These are phyloP conservation scores for Cyclina sinensis DNA, from an alignment of 1,140 invertebrate species.

Conservation along the genomic window DNA sequence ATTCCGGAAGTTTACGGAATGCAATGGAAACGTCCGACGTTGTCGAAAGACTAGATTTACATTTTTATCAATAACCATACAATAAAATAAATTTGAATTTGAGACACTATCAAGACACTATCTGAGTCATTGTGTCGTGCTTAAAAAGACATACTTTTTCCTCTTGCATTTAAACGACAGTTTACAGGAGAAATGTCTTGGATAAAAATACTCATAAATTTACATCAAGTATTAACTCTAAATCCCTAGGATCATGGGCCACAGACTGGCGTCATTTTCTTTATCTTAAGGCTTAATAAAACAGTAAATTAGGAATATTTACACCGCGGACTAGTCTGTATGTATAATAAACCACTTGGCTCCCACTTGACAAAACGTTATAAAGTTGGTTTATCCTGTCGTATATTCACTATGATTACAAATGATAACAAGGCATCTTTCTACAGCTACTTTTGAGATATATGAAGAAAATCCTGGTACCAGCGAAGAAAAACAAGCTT, in stretches of 20 bases:
- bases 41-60: too few relatives aligned
- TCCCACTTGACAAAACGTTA: background rate
- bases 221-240: background rate
- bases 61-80: too few relatives aligned
- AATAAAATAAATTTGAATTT: too few relatives aligned
- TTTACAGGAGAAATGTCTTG: background rate
- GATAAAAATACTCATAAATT: background rate
- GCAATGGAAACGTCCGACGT: too few relatives aligned
- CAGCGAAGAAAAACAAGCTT: too few relatives aligned
- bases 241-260: background rate
- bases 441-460: too few relatives aligned
- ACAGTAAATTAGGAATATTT: background rate
- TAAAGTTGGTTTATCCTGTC: constrained; percentile 33
- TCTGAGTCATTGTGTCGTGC: too few relatives aligned
- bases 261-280: background rate
- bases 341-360: constrained; percentile 9
- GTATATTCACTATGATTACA: constrained; percentile 8
- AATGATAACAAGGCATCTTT: too few relatives aligned
- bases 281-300: background rate
- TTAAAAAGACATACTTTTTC: background rate
- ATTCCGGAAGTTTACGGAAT: too few relatives aligned
- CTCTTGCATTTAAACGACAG: background rate
- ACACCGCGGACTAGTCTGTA: background rate
- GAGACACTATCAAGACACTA: too few relatives aligned
- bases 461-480: too few relatives aligned